Evolutionary conservation across 1,140 invertebrate genomes (phyloP), one percentile per base, ranked within the genome.

Genomic region (Drosophila eugracilis): DNA sequence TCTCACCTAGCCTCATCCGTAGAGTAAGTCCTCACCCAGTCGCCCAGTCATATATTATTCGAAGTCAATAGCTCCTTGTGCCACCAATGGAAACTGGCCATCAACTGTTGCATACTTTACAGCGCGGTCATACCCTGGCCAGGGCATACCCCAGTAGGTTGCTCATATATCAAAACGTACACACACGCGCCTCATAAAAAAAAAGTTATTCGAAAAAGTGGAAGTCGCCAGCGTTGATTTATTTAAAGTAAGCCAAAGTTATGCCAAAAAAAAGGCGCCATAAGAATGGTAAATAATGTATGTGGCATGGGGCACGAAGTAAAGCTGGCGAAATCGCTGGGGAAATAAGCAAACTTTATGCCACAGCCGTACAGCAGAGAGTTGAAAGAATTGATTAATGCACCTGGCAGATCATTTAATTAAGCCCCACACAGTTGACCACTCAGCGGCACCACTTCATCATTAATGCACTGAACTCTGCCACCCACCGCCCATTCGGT

Each of bases 201-300:
- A 60, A 72, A 83, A 83, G 70, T 84, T 84, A 49, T 54, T 66
- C 59, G 17, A 53, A 75, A 75, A 83, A 71, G 70, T 67, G 54
- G 59, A 41, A 44, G 60, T 36, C 49, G 48, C 62, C 63, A 59
- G 48, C 58, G 44, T 75, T 84, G 79, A 84, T 84, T 84, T 84
- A 84, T 84, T 84, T 84, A 84, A 84, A 84, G 75, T 84, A 71
- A 84, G 79, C 75, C 65, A 69, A 84, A 84, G 79, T 84, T 84
- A 84, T 67, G 57, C 79, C 79, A 22, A 44, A 45, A 44, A 45
- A 71, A 72, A 60, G 53, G 36, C 62, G 58, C 78, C 54, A 65
- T 63, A 66, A 84, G 75, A 84, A 66, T 78, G 71, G 79, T 84
- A 78, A 84, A 84, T 84, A 78, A 84, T 84, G 75, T 36, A 53